A percentile compares a stretch with the other conserved stretches of the same genome.
phyloP scores from a whole-genome alignment of 1,140 invertebrate species.

The Meloidogyne floridensis region DNA sequence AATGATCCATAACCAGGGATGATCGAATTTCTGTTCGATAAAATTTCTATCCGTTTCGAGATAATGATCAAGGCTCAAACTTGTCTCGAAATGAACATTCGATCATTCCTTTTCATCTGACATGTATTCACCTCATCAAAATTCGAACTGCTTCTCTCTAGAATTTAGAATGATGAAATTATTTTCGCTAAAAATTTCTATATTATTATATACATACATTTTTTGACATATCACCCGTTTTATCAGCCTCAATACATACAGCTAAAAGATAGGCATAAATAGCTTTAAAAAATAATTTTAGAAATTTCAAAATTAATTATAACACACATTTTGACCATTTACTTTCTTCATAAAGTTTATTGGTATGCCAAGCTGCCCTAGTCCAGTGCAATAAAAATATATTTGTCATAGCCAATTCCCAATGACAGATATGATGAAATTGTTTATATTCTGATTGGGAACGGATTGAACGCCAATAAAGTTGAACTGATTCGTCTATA shows the following conservation, averaged over 20 bases:
- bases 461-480: slow-evolving; percentile 81
- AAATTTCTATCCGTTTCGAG: no score
- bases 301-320: neutral
- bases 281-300: slow-evolving; percentile 24
- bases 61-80: no score
- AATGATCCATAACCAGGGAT: no score
- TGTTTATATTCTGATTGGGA: slow-evolving; percentile 85
- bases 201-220: no score
- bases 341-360: slow-evolving; percentile 47
- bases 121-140: no score
- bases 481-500: slow-evolving; percentile 75
- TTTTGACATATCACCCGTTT: slow-evolving; percentile 35
- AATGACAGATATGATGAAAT: slow-evolving; percentile 90
- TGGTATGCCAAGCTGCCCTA: slow-evolving; percentile 59
- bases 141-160: no score
- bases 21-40: no score
- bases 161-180: no score
- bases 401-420: slow-evolving; percentile 81
- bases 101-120: no score
- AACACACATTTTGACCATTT: slow-evolving; percentile 44
- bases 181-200: no score
- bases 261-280: slow-evolving; percentile 58
- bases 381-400: slow-evolving; percentile 75
- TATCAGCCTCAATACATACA: slow-evolving; percentile 60
- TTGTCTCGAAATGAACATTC: no score